These are phyloP conservation scores for Myotis findleyi DNA, from an alignment of 2,797 vertebrate genomes.

Conservation along the genomic window DNA sequence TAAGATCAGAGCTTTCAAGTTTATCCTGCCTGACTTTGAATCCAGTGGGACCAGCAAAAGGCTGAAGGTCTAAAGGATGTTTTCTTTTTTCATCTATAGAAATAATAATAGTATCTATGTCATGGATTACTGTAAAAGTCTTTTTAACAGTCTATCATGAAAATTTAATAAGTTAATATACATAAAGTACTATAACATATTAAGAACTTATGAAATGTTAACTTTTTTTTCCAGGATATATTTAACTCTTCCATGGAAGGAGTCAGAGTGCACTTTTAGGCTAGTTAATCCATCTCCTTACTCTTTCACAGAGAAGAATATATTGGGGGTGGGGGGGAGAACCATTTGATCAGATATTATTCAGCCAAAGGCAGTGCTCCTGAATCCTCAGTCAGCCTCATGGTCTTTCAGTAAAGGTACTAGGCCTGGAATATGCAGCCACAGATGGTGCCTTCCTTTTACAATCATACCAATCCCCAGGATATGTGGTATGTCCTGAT, in stretches of 20 bases:
- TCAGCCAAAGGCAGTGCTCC: not conserved
- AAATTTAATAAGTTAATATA: not conserved
- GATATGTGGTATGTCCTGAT: constrained; percentile 57
- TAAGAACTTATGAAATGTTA: not conserved
- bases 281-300: not conserved
- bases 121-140: not conserved
- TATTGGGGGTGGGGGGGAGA: not conserved
- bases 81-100: not conserved
- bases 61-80: not conserved
- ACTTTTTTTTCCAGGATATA: not conserved
- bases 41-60: not conserved
- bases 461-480: not conserved
- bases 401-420: not conserved
- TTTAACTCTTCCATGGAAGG: not conserved
- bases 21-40: not conserved
- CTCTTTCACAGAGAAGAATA: not conserved
- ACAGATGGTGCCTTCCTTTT: not conserved
- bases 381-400: not conserved
- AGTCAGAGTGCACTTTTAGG: not conserved
- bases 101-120: not conserved
- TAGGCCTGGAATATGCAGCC: not conserved
- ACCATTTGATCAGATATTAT: not conserved
- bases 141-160: not conserved
- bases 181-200: not conserved
- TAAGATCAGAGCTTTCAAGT: constrained; percentile 4